Base-by-base conservation (phyloP, 2,888 invertebrate species). In the Myopa tessellatipennis region DNA sequence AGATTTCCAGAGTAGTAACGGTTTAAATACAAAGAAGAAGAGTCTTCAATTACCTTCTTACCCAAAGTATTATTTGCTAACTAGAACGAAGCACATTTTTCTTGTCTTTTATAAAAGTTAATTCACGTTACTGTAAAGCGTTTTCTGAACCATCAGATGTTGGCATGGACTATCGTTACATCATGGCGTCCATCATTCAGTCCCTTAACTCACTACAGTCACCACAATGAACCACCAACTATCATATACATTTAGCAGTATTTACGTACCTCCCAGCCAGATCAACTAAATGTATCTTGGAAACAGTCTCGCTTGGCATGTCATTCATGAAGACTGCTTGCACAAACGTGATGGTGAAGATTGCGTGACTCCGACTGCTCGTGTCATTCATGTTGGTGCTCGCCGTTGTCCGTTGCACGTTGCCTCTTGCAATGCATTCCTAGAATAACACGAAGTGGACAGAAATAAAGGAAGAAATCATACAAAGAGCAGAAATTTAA, bases 331-430 rank as follows among this genome's bases (percentile, higher is more conserved):
- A 95, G 83, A 94, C 94, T 72, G 96, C 96, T 90, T 96, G 96
- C 80, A 95, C 95, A 90, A 96, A 96, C 52, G 95, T 95, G 88
- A 96, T 94, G 73, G 96, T 96, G 89, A 96, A 96, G 86, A 96
- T 96, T 81, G 96, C 96, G 91, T 96, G 96, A 90, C 95, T 96
- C 85, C 96, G 92, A 86, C 95, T 95, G 89, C 96, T 96, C 83
- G 95, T 95, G 90, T 96, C 96, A 90, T 96, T 96, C 96, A 96
- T 96, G 88, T 95, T 95, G 78, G 96, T 96, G 84, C 95, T 93
- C 67, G 96, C 96, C 4, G 96, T 96, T 36, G 96, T 96, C 82
- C 96, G 92, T 86, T 94, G 94, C 79, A 93, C 91, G 90, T 96
- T 96, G 81, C 96, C 96, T 83, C 93, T 92, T 82, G 92, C 91